Conservation (phyloP, 2,797 vertebrate genomes). For the Pseudomugil tenellus region DNA sequence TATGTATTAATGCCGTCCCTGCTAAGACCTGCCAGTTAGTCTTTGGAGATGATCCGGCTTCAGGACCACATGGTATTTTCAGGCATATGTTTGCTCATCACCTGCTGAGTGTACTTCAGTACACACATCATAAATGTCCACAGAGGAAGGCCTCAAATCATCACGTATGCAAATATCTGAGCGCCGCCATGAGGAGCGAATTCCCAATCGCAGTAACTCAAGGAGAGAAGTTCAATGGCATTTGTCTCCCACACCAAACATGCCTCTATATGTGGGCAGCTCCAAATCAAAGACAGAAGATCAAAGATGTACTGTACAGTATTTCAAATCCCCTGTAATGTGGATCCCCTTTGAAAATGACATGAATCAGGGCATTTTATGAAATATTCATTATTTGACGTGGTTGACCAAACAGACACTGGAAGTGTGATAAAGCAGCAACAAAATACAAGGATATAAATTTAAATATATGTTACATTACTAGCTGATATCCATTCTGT, state of each 20-base stretch:
- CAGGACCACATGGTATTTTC: conserved; percentile 82
- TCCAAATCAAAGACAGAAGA: conserved; percentile 49
- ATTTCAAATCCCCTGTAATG: neutral
- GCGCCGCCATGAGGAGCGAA: conserved; percentile 46
- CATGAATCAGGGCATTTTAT: neutral
- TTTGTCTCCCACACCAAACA: conserved; percentile 46
- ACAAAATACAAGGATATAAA: neutral
- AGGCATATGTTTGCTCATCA: conserved; percentile 80
- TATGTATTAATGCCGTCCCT: conserved; percentile 80
- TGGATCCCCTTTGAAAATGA: neutral
- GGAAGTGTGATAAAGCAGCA: neutral
- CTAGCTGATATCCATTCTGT: neutral
- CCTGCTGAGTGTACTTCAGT: conserved; percentile 77
- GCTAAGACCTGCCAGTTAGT: conserved; percentile 82
- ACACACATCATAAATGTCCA: conserved; percentile 44
- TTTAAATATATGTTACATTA: neutral
- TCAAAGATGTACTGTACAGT: conserved; percentile 37
- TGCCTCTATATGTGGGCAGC: conserved; percentile 49
- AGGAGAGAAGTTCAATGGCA: conserved; percentile 45
- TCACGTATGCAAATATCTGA: conserved; percentile 64
- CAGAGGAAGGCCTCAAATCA: conserved; percentile 58
- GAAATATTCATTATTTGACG: neutral
- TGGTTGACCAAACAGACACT: neutral
- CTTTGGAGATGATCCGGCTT: conserved; percentile 84
- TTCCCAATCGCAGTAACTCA: conserved; percentile 34